Base-by-base conservation (phyloP, 35 echinoderm and acorn worm species). In the Eucidaris tribuloides region DNA sequence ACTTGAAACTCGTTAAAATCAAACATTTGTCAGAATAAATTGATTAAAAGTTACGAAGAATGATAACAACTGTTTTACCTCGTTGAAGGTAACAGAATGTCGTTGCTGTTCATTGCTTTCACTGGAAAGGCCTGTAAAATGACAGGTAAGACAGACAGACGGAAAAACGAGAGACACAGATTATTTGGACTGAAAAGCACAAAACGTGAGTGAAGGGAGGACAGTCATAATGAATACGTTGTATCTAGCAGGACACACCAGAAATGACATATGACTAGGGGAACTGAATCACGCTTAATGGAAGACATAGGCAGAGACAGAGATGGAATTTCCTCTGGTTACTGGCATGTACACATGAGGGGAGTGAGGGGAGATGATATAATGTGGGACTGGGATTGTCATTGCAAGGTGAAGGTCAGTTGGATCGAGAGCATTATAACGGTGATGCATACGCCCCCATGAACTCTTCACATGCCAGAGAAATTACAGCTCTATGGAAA, bases 31-130 rank as follows among this genome's bases (percentile, higher is more conserved):
- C n/a, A n/a, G n/a, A n/a, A n/a, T n/a, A n/a, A n/a, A n/a, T n/a
- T n/a, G n/a, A n/a, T n/a, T n/a, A n/a, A n/a, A n/a, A n/a, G n/a
- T n/a, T n/a, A n/a, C 42, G 78, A 86, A 64, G 83, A 55, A 82
- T 78, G 55, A 68, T 79, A 61, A 62, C 60, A 77, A 90, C 92
- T 95, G 92, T 64, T 34, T 33, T 17, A 74, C 68, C 68, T 74
- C 9, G 68, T 74, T 38, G 68, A 74, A 13, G 68, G 68, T 25
- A 74, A 40, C 14, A 74, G 37, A 24, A 74, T 74, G 20, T 74
- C 68, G 37, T 74, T 74, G 40, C 68, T 74, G 40, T 74, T 74
- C 37, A 74, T 40, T 23, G 68, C 41, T 74, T 74, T 74, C 37
- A 74, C 11, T 43, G 68, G 68, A 24, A 74, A 74, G 9, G 68